These are phyloP conservation scores for Bimastos eiseni DNA, from an alignment of 2,888 invertebrate species.

Conservation along the genomic window DNA sequence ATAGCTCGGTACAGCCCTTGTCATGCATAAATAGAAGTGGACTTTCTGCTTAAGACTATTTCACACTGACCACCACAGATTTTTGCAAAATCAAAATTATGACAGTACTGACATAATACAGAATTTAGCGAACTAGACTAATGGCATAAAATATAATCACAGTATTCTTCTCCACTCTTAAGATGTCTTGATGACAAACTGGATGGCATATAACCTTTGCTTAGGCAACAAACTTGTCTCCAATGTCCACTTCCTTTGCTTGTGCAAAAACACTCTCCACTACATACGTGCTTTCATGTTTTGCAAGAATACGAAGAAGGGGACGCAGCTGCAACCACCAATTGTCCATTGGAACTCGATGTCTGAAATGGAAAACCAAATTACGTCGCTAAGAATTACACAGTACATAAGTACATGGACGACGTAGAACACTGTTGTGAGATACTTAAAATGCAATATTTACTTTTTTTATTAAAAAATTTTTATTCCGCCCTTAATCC, in stretches of 20 bases:
- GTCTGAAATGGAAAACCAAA: slow-evolving; percentile 28
- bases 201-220: neutral
- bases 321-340: slow-evolving; percentile 97
- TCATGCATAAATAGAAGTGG: too few species aligned
- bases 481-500: too few species aligned
- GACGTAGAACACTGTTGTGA: too few species aligned
- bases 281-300: slow-evolving; percentile 69
- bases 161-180: neutral
- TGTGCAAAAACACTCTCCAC: slow-evolving; percentile 46
- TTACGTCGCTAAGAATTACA: neutral
- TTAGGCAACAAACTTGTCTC: slow-evolving; percentile 30
- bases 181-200: neutral
- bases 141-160: neutral
- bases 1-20: too few species aligned
- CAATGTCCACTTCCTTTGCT: slow-evolving; percentile 33
- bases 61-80: neutral
- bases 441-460: too few species aligned
- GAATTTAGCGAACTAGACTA: neutral
- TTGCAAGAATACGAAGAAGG: slow-evolving; percentile 87
- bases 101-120: neutral
- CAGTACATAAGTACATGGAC: neutral
- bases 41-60: neutral
- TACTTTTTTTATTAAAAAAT: too few species aligned
- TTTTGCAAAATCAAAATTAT: neutral
- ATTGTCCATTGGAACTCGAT: slow-evolving; percentile 31